Conservation (phyloP, 2,888 invertebrate species). For the Celastrina argiolus region DNA sequence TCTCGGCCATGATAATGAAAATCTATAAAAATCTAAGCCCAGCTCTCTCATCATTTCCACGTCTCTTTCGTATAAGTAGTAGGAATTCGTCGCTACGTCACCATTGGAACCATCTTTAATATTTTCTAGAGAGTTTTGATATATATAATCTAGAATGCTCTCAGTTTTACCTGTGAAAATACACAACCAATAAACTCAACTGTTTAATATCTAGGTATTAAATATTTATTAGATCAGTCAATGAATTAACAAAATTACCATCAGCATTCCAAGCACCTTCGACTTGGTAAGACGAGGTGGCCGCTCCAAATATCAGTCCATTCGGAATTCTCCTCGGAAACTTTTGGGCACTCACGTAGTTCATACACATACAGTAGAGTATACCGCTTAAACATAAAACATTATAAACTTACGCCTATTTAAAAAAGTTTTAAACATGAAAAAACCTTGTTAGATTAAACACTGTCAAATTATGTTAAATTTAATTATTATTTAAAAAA, state of each 20-base stretch:
- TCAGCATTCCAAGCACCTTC: constrained; percentile 70
- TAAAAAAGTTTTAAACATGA: too few relatives aligned
- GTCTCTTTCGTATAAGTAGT: constrained; percentile 76
- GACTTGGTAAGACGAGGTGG: constrained; percentile 64
- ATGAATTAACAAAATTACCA: constrained; percentile 43
- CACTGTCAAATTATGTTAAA: too few relatives aligned
- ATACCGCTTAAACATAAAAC: not conserved
- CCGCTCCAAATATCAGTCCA: constrained; percentile 41
- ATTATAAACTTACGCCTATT: too few relatives aligned
- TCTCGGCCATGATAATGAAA: constrained; percentile 80
- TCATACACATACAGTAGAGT: not conserved
- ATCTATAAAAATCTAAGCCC: constrained; percentile 64
- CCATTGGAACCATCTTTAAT: constrained; percentile 67
- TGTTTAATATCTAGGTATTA: too few relatives aligned
- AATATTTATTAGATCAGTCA: not conserved
- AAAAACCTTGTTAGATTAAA: too few relatives aligned
- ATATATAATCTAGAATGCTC: not conserved
- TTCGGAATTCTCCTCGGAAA: constrained; percentile 37
- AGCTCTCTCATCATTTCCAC: constrained; percentile 38
- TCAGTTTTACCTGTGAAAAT: constrained; percentile 5
- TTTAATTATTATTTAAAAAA: too few relatives aligned
- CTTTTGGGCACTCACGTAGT: not conserved
- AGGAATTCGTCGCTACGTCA: constrained; percentile 76
- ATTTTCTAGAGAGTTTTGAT: not conserved
- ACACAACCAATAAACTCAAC: not conserved